Percentiles rank a stretch among this genome's conserved stretches.
Conservation (phyloP, 1,140 invertebrate species). For the Drosophila micromelanica region DNA sequence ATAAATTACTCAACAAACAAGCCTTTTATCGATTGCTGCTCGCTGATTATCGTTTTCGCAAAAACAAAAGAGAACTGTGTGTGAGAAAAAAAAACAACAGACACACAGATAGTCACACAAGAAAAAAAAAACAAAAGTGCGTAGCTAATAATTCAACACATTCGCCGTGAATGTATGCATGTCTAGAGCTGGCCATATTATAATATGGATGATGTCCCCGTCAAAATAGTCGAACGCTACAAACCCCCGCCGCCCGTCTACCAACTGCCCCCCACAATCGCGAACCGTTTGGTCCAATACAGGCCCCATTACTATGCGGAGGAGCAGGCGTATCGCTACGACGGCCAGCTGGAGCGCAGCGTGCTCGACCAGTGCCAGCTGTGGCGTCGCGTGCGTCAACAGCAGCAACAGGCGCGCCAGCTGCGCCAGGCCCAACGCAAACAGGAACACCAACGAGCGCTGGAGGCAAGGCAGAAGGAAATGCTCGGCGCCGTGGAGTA, state of each 20-base stretch:
- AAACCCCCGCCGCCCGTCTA: constrained; percentile 88
- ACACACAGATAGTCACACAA: constrained; percentile 29
- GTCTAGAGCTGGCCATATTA: constrained; percentile 18
- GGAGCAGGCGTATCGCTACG: constrained; percentile 86
- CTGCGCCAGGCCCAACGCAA: constrained; percentile 86
- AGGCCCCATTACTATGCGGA: constrained; percentile 86
- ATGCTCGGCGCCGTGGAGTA: constrained; percentile 86
- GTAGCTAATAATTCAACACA: constrained; percentile 59
- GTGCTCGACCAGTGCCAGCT: constrained; percentile 89
- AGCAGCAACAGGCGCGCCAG: constrained; percentile 86
- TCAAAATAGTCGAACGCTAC: constrained; percentile 94
- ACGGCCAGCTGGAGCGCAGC: constrained; percentile 89
- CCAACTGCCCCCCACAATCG: constrained; percentile 84
- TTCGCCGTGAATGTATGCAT: constrained; percentile 65
- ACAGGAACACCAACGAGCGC: constrained; percentile 85
- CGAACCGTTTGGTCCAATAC: constrained; percentile 88
- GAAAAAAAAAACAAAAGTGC: constrained; percentile 42
- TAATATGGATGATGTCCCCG: constrained; percentile 91
- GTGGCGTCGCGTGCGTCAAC: constrained; percentile 87
- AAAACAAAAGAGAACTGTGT: constrained; percentile 66
- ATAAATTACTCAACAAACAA: constrained; percentile 12
- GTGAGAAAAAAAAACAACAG: constrained; percentile 44
- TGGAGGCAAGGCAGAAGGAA: constrained; percentile 86
- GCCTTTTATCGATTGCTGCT: constrained; percentile 22
- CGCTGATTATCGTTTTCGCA: constrained; percentile 31